A percentile compares a stretch with the other conserved stretches of the same genome.
Conservation (phyloP, 2,888 invertebrate genomes). For the Mimumesa dahlbomi region DNA sequence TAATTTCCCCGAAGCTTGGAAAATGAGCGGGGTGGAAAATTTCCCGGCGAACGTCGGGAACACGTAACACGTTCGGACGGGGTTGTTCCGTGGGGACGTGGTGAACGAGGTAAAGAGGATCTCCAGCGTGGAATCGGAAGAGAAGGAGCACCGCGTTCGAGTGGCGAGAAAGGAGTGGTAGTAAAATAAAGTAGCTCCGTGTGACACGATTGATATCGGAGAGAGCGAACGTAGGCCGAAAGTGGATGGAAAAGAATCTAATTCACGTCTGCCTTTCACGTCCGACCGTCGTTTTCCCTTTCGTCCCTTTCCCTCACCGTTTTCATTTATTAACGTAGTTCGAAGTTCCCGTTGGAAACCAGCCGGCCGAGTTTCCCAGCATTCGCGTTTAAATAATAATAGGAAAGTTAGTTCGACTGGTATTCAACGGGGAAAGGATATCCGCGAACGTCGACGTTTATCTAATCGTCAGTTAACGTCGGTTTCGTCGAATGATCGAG, state of each 20-base stretch:
- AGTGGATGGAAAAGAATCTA: slow-evolving; percentile 41
- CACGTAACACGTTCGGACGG: neutral
- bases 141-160: neutral
- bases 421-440: too few relatives aligned
- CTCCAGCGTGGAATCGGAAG: neutral
- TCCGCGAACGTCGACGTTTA: too few relatives aligned
- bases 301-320: neutral
- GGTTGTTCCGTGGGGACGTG: neutral
- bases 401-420: neutral
- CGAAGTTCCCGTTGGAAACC: neutral
- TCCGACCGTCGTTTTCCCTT: slow-evolving; percentile 6
- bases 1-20: too few relatives aligned
- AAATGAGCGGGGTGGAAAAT: too few relatives aligned
- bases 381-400: neutral
- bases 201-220: slow-evolving; percentile 35
- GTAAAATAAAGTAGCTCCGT: slow-evolving; percentile 41
- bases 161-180: neutral
- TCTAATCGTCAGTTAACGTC: too few relatives aligned
- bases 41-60: too few relatives aligned
- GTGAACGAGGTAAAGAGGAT: neutral
- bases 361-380: neutral
- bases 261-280: slow-evolving; percentile 20
- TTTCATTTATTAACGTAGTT: slow-evolving; percentile 2
- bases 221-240: neutral
- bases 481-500: too few relatives aligned